These are phyloP conservation scores for Aphaenogaster floridana DNA, from an alignment of 1,140 invertebrate genomes.

Conservation along the genomic window DNA sequence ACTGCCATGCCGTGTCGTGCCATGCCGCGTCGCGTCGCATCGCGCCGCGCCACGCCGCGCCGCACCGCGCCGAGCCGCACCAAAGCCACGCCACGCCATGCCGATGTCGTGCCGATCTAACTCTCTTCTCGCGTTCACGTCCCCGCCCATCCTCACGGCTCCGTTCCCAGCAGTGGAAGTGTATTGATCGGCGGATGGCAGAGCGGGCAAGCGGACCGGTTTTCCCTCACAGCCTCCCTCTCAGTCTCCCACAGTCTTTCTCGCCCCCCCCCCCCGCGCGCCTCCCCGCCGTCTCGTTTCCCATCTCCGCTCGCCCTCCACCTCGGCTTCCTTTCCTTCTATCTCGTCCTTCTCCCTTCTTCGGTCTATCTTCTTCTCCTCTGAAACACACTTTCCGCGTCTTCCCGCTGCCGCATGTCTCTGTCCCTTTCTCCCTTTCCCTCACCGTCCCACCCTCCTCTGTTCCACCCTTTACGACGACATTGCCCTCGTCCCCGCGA, in stretches of 20 bases:
- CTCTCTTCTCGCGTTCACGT: slow-evolving; percentile 41
- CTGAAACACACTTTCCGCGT: slow-evolving; percentile 50
- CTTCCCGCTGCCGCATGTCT: slow-evolving; percentile 12
- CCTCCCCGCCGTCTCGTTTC: background rate
- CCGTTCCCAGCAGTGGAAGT: slow-evolving; percentile 73
- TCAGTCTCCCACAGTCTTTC: slow-evolving; percentile 32
- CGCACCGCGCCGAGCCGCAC: background rate
- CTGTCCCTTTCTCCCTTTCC: background rate
- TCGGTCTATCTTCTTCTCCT: slow-evolving; percentile 46
- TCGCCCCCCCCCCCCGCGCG: slow-evolving; percentile 1
- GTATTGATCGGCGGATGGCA: slow-evolving; percentile 77
- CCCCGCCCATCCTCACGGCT: slow-evolving; percentile 64
- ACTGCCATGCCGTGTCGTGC: background rate
- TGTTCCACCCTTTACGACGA: background rate
- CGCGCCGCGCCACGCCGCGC: background rate
- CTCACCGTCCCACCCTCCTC: background rate
- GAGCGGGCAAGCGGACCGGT: slow-evolving; percentile 64
- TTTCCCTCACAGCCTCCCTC: slow-evolving; percentile 53
- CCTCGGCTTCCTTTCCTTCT: slow-evolving; percentile 11
- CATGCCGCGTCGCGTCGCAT: background rate
- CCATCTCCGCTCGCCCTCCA: background rate
- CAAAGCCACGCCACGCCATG: background rate
- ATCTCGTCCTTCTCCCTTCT: slow-evolving; percentile 10
- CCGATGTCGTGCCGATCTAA: slow-evolving; percentile 50
- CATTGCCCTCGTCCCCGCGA: slow-evolving; percentile 9